Base-by-base conservation (phyloP, 2,113 vertebrate species). In the Xenopus tropicalis region DNA sequence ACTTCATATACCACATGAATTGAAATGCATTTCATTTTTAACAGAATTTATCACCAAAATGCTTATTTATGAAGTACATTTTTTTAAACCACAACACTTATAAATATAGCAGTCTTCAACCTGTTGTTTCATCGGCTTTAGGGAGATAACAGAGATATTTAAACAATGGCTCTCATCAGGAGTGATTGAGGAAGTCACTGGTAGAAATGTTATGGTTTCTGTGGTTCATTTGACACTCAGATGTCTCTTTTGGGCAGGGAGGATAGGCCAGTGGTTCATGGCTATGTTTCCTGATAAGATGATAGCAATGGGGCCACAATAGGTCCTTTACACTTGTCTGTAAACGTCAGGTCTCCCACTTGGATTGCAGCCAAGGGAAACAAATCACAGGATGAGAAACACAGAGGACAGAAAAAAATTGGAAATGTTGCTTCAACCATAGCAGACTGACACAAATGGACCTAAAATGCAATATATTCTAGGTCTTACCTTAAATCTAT, bases 351-450 rank as follows among this genome's bases (percentile, higher is more conserved):
- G 37, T 65, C 62, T 66, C 71, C 62, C 62, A 66, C 29, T 73
- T 66, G 71, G 62, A 37, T 20, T 25, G 12, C 21, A 58, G 62
- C 71, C 71, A 66, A 73, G 21, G 20, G 20, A 65, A 42, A 72
- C 29, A 66, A 72, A 72, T 56, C 20, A 65, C 71, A 72, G 71
- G 62, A 72, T 65, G 29, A 44, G 16, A 56, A 14, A 52, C n/a
- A 19, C n/a, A 19, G 22, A 62, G 58, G 19, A 14, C 22, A 72
- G 46, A 66, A 51, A 43, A 29, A 37, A 65, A 65, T 54, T n/a
- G 48, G 61, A 72, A 57, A 11, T 9, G 61, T 57, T n/a, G 61
- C 70, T 61, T 51, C 19, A 65, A 37, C 20, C 51, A 66, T 17
- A 20, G 42, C 19, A 14, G 4, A 57, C n/a, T 3, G 19, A 21